Base-by-base conservation (phyloP, 2,888 invertebrate genomes). In the Ennomos quercinarius region DNA sequence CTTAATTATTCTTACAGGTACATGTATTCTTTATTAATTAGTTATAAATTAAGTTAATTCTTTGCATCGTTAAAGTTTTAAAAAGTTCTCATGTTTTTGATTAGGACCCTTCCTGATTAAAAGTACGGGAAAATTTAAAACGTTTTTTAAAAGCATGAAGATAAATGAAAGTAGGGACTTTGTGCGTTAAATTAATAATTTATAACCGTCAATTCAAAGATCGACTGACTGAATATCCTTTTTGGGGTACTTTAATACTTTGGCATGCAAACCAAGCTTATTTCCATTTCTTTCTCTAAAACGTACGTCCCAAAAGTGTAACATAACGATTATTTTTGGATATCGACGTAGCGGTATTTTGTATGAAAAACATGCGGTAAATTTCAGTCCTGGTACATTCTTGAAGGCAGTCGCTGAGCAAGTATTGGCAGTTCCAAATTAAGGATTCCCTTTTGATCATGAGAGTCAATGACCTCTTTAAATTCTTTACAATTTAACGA, bases 261-360 rank as follows among this genome's bases (percentile, higher is more conserved):
- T 39, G 10, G 38, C 37, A 47, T 35, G 52, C 46, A 43, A 43
- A 39, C 13, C 38, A 43, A 39, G 40, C 27, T 27, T 27, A 27
- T 27, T 27, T 27, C 0, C 27, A 27, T 27, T 37, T 57, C 42
- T 38, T 34, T 41, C 45, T 37, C 36, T 35, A 41, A 55, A 46
- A 55, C 42, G 56, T 46, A 55, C 38, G 38, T 39, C 42, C 46
- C 34, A 45, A 58, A 58, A 50, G 49, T 63, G 67, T 73, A 72
- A 72, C 73, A 75, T 77, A 78, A 83, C 72, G 74, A 83, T 83
- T 84, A 84, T 83, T 82, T 84, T 77, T 72, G 72, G 71, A 66
- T 76, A 79, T 73, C 76, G 74, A 80, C 70, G 75, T 86, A 89
- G 81, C 89, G 87, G 87, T 85, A 85, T 72, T 75, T 71, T 64